These are phyloP conservation scores for Leptinotarsa tumamoca DNA, from an alignment of 2,888 invertebrate genomes.

Conservation along the genomic window DNA sequence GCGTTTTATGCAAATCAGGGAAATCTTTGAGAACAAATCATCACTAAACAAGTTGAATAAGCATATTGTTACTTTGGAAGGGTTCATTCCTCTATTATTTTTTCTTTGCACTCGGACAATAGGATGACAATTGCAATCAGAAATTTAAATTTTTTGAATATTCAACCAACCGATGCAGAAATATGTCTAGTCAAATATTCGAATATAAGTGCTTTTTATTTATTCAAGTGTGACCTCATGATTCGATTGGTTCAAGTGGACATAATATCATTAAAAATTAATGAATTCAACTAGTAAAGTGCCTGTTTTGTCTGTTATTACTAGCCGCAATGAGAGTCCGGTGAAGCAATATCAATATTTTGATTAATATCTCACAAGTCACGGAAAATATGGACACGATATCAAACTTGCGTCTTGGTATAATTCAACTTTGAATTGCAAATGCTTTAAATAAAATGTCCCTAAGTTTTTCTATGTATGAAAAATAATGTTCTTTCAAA, in stretches of 20 bases:
- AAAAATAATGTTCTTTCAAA: neutral
- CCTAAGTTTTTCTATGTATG: neutral
- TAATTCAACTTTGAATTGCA: constrained; percentile 1
- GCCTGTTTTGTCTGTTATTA: constrained; percentile 23
- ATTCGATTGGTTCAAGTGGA: constrained; percentile 21
- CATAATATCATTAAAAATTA: constrained; percentile 28
- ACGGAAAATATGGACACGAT: constrained; percentile 16
- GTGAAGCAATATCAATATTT: constrained; percentile 26
- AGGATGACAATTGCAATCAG: neutral
- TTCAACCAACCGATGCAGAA: neutral
- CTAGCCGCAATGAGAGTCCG: constrained; percentile 1
- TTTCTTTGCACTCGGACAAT: neutral
- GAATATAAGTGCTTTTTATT: constrained; percentile 17
- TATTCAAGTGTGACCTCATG: constrained; percentile 25
- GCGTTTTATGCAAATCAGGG: too few species aligned
- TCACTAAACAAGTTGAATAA: too few species aligned
- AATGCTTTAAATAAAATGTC: neutral
- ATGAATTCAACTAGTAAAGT: constrained; percentile 21
- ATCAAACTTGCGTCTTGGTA: neutral
- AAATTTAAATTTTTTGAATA: neutral
- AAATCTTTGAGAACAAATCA: too few species aligned
- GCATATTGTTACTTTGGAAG: neutral
- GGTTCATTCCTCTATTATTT: neutral
- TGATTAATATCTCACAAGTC: constrained; percentile 21
- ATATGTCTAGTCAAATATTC: neutral